Percentiles rank a stretch among this genome's conserved stretches.
Conservation (phyloP, 2,888 invertebrate genomes). For the Rhimphoctona megacephalus region DNA sequence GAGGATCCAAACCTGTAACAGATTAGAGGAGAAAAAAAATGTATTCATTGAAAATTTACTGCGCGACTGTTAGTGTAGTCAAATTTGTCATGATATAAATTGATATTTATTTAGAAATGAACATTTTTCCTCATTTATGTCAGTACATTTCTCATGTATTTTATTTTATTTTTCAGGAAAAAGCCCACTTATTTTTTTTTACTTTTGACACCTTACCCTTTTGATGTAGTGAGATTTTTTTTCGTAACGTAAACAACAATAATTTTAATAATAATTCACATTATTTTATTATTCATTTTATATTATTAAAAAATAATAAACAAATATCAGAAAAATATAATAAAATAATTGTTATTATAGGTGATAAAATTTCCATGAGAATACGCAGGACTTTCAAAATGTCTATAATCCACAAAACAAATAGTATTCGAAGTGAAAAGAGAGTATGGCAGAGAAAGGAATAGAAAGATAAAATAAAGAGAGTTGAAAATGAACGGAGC, state of each 20-base stretch:
- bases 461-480: background rate
- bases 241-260: no score
- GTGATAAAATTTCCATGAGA: background rate
- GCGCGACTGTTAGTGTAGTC: background rate
- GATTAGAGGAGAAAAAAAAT: conserved; percentile 36
- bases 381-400: background rate
- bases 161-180: no score
- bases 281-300: no score
- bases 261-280: no score
- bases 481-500: conserved; percentile 67
- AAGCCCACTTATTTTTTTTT: no score
- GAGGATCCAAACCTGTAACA: conserved; percentile 81
- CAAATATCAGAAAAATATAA: background rate
- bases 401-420: background rate
- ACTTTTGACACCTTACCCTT: no score
- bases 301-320: background rate
- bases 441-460: background rate
- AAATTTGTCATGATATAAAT: background rate
- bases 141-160: no score
- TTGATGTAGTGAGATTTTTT: no score
- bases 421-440: background rate
- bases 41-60: background rate
- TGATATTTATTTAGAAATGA: no score
- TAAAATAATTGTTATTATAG: background rate
- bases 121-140: no score